These are phyloP conservation scores for Heterotis niloticus DNA, from an alignment of 2,113 vertebrate genomes.

Conservation along the genomic window DNA sequence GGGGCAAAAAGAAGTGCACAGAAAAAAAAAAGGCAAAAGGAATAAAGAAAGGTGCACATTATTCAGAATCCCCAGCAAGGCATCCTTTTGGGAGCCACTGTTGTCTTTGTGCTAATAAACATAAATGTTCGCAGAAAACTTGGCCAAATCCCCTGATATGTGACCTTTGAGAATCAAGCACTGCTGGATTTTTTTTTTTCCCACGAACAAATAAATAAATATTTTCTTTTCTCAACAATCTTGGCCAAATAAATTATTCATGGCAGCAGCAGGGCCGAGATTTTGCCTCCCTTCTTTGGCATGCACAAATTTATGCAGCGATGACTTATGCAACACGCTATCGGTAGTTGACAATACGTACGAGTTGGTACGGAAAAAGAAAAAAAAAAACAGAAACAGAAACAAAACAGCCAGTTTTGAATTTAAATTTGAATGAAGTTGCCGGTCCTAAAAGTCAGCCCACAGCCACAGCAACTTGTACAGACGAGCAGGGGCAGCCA, in stretches of 20 bases:
- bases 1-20: slow-evolving; percentile 21
- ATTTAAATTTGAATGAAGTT: too few species aligned
- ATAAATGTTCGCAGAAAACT: slow-evolving; percentile 81
- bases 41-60: slow-evolving; percentile 66
- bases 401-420: too few species aligned
- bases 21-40: slow-evolving; percentile 50
- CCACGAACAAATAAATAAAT: slow-evolving; percentile 81
- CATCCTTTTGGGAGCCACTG: slow-evolving; percentile 68
- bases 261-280: slow-evolving; percentile 40
- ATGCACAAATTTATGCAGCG: slow-evolving; percentile 44
- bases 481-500: too few species aligned
- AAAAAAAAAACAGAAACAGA: too few species aligned
- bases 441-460: too few species aligned
- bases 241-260: slow-evolving; percentile 84
- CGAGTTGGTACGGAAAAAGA: not conserved
- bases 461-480: too few species aligned
- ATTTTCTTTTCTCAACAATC: slow-evolving; percentile 68
- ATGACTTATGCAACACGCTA: slow-evolving; percentile 50
- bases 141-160: slow-evolving; percentile 74
- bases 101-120: slow-evolving; percentile 80
- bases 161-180: slow-evolving; percentile 80
- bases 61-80: slow-evolving; percentile 56
- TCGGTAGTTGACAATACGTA: not conserved
- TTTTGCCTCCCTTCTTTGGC: slow-evolving; percentile 26
- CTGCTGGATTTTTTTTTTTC: slow-evolving; percentile 69